A percentile compares a stretch with the other conserved stretches of the same genome.
Conservation (phyloP, 1,140 invertebrate genomes). For the Euborellia annulipes region DNA sequence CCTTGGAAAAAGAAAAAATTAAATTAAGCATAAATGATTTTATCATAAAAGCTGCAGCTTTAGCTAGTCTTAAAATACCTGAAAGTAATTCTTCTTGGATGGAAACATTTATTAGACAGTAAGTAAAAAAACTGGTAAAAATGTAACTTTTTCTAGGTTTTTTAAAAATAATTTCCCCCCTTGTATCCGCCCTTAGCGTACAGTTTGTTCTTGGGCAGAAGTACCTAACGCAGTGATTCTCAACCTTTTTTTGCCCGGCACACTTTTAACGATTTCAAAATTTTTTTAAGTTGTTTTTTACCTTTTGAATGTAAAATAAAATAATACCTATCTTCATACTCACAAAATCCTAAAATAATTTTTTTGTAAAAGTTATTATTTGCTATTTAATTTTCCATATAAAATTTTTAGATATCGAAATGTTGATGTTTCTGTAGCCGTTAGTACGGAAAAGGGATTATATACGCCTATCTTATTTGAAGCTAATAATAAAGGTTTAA, state of each 20-base stretch:
- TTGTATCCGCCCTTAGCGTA: no score
- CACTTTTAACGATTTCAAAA: no score
- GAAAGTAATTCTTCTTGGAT: conserved; percentile 93
- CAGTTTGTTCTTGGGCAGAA: no score
- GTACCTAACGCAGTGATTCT: no score
- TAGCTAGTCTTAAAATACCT: conserved; percentile 83
- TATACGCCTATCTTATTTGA: conserved; percentile 96
- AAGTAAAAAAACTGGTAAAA: no score
- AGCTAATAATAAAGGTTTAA: conserved; percentile 83
- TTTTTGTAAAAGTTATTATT: no score
- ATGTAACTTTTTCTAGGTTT: no score
- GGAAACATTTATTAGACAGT: conserved; percentile 89
- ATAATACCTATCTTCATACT: no score
- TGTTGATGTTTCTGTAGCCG: conserved; percentile 94
- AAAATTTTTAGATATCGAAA: conserved; percentile 47
- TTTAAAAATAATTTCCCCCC: no score
- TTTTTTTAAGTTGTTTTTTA: no score
- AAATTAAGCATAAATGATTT: conserved; percentile 96
- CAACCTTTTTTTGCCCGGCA: no score
- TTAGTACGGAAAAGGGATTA: conserved; percentile 86
- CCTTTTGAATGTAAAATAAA: not conserved
- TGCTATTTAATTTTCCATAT: conserved; percentile 3
- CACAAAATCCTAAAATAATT: no score
- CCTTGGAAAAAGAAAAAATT: conserved; percentile 61
- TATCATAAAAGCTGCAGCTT: conserved; percentile 87